phyloP scores from a whole-genome alignment of 2,888 invertebrate species.

The Autographa pulchrina region DNA sequence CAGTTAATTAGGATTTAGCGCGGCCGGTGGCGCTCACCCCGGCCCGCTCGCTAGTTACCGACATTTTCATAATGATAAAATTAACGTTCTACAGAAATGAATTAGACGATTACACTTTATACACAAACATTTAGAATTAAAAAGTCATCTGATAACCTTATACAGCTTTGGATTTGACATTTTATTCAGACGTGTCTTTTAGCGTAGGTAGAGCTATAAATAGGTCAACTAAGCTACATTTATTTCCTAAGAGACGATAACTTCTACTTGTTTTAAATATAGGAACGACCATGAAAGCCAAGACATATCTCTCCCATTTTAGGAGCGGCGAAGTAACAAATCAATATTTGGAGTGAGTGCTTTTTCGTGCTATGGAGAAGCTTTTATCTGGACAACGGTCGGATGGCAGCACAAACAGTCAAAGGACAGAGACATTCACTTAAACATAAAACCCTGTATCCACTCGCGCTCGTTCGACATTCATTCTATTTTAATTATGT shows the following conservation, averaged over 20 bases:
- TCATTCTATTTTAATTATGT: conserved; percentile 40
- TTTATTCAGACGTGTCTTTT: background rate
- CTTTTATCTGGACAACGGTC: conserved; percentile 89
- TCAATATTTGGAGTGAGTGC: conserved; percentile 89
- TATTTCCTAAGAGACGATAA: conserved; percentile 60
- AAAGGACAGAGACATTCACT: conserved; percentile 85
- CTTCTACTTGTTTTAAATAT: conserved; percentile 72
- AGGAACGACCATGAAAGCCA: conserved; percentile 73
- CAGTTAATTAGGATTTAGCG: conserved; percentile 85
- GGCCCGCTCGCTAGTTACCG: conserved; percentile 57
- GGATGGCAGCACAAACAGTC: conserved; percentile 85
- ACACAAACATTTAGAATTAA: conserved; percentile 18
- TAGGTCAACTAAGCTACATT: conserved; percentile 42
- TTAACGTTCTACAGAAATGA: conserved; percentile 55
- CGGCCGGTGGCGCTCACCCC: conserved; percentile 62
- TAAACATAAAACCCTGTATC: conserved; percentile 79
- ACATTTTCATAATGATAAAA: conserved; percentile 63
- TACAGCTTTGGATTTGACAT: conserved; percentile 3
- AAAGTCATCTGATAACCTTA: conserved; percentile 6
- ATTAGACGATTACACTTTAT: conserved; percentile 40
- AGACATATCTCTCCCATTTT: conserved; percentile 84
- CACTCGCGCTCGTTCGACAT: conserved; percentile 29
- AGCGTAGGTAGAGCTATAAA: conserved; percentile 25
- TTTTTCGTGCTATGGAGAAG: conserved; percentile 89
- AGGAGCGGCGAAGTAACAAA: conserved; percentile 87